Conservation (phyloP, 2,113 vertebrate species). For the Pterocles burchelli region DNA sequence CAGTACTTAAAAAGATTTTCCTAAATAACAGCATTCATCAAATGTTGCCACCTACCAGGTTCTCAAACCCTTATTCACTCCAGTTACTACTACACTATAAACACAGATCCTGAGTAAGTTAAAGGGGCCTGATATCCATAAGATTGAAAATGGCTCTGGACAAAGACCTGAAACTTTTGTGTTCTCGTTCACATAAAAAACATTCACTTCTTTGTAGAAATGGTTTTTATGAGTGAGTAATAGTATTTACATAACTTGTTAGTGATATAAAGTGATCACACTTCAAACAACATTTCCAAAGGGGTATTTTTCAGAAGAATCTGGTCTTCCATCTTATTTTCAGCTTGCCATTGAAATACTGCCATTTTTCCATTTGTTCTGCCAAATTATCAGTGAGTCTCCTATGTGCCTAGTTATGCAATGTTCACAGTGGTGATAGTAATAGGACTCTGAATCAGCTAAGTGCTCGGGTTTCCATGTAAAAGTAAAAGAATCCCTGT, state of each 20-base stretch:
- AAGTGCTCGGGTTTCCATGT: slow-evolving; percentile 60
- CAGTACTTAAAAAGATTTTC: neutral
- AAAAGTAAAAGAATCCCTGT: slow-evolving; percentile 75
- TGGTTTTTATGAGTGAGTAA: neutral
- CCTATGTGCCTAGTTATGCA: neutral
- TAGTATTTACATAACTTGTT: neutral
- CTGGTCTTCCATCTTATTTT: neutral
- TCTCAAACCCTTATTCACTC: neutral
- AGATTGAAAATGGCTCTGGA: neutral
- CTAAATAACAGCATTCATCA: neutral
- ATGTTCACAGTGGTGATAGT: slow-evolving; percentile 43
- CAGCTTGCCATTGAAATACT: neutral
- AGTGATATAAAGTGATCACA: neutral
- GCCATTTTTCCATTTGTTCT: slow-evolving; percentile 5
- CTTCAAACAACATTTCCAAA: neutral
- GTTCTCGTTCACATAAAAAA: neutral
- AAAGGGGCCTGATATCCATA: neutral
- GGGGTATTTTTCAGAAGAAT: neutral
- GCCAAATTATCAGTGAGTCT: neutral
- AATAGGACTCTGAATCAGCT: slow-evolving; percentile 78
- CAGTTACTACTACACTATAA: neutral
- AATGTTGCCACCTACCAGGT: neutral
- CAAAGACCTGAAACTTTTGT: neutral
- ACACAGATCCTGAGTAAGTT: neutral
- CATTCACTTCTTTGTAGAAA: neutral